Base-by-base conservation (phyloP, 2,797 vertebrate genomes). In the Danio tinwini region DNA sequence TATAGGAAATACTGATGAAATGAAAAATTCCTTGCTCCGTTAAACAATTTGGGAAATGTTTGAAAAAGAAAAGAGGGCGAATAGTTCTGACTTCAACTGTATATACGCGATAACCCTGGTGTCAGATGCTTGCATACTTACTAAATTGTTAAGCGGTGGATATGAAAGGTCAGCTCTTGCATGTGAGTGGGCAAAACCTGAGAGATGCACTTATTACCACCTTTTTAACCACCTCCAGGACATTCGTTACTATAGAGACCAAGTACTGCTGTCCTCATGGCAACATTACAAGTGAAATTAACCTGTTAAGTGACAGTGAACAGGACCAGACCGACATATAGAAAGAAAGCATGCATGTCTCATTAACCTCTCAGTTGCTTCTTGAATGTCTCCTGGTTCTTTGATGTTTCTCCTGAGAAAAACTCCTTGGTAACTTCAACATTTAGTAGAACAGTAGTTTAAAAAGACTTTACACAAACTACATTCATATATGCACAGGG, bases 161-260 rank as follows among this genome's bases (percentile, higher is more conserved):
- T 68, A 45, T 47, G 11, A 56, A 50, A 63, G 19, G 9, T 44
- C 70, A 53, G 47, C n/a, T 14, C 64, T 67, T n/a, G 29, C 52
- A 70, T 56, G 47, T 65, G 63, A 55, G 69, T 29, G 47, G 72
- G 58, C 78, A 76, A 77, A 52, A 49, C 79, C 82, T 80, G 83
- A 83, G 64, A 62, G 83, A 84, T 82, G 87, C 64, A 80, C 72
- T 21, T 47, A 65, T 75, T 71, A 87, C 76, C 55, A 80, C 87
- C 71, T 83, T 81, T 71, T 71, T 65, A 86, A 82, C 71, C 76
- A 58, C 65, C 87, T 87, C 86, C 74, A 70, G 86, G 82, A 87
- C 74, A 74, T 74, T 29, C 7, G 88, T 90, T 86, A 70, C 88
- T 84, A 88, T 87, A 84, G 86, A 84, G 84, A 88, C 82, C 84